Evolutionary conservation across 1,140 invertebrate species (phyloP), one percentile per base, ranked within the genome.

Genomic region (Megalopta genalis): DNA sequence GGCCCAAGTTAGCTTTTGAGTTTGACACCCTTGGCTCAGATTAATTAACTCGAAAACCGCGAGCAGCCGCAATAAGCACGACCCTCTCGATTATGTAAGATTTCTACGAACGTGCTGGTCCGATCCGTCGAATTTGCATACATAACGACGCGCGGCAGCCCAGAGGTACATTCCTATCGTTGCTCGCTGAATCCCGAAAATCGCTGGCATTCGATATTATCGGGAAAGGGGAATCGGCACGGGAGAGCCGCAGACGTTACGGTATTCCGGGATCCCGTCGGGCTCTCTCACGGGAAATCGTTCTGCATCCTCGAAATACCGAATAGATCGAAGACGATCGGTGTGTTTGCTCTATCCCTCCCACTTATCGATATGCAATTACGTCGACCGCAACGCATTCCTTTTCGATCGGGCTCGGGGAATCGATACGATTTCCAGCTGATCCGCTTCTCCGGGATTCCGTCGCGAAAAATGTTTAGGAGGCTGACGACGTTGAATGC

Each of bases 141-240:
- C 60, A 27, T 63, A 63, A 63, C 49, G 49, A 52, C 60, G 16
- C 21, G 37, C 60, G 7, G 60, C 60, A 32, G 25, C 60, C 60
- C 32, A 32, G 27, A 63, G 49, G 60, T 27, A 27, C 25, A 63
- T 63, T 63, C 60, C 60, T 14, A 63, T 18, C 60, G 60, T 32
- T 25, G 60, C 60, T 63, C 60, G 60, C 54, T 6, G 27, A 37
- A 32, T 27, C 60, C 60, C 60, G 60, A 63, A 63, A 63, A 63
- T 63, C 60, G 16, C 27, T 18, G 60, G 27, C 60, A 37, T 37
- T 4, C 60, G 60, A 57, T 57, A 63, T 63, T 63, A 63, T 63
- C 60, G 60, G 60, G 60, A 14, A 25, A 62, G 59, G 16, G 32
- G 32, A 32, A 32, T 32, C 32, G 32, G 32, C 1, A 4, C 32